Conservation (phyloP, 2,113 vertebrate species). For the Microcebus jonahi region DNA sequence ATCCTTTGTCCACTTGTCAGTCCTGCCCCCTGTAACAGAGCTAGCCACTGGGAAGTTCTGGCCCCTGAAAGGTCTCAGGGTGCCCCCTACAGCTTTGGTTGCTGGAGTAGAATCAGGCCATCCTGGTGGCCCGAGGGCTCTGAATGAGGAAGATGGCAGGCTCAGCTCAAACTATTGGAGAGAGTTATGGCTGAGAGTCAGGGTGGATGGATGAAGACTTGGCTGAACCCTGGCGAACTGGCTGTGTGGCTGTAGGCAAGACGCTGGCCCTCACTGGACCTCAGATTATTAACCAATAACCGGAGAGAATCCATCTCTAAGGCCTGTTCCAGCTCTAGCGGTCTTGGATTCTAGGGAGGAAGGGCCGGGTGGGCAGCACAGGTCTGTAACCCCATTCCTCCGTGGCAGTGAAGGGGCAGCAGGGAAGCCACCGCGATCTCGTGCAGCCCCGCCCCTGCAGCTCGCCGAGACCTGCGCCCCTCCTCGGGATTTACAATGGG, state of each 20-base stretch:
- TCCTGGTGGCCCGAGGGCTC: neutral
- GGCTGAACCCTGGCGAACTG: neutral
- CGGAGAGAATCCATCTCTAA: neutral
- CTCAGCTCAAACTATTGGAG: neutral
- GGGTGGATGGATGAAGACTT: neutral
- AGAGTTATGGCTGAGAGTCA: neutral
- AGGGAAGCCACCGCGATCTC: neutral
- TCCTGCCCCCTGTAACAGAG: neutral
- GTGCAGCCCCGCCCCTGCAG: constrained; percentile 79
- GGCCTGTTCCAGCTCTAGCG: neutral
- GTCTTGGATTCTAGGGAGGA: neutral
- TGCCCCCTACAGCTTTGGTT: neutral
- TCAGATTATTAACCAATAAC: neutral
- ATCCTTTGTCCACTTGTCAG: neutral
- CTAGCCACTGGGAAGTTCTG: neutral
- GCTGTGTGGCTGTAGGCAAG: neutral
- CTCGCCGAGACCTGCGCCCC: constrained; percentile 87
- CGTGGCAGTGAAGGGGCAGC: constrained; percentile 78
- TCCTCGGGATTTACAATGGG: constrained; percentile 90
- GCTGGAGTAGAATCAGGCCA: neutral
- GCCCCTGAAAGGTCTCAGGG: neutral
- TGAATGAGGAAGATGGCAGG: neutral
- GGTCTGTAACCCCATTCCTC: neutral
- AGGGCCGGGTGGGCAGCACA: neutral
- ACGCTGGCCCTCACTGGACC: neutral